phyloP scores from a whole-genome alignment of 2,888 invertebrate species.

The Microctonus aethiopoides region DNA sequence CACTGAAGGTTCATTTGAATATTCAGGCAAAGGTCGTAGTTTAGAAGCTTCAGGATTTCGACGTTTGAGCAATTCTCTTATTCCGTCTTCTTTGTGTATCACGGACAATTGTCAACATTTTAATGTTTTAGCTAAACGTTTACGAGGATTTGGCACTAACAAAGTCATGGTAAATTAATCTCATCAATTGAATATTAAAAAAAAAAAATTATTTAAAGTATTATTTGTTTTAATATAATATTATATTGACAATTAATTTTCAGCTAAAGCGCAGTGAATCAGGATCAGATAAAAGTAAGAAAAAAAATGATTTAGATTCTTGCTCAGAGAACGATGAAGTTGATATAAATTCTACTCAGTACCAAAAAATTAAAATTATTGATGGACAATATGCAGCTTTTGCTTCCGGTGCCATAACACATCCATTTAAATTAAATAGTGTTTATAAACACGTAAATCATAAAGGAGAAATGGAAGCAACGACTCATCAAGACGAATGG shows the following conservation, averaged over 20 bases:
- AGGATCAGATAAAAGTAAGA: background rate
- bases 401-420: slow-evolving; percentile 74
- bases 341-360: slow-evolving; percentile 42
- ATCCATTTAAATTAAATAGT: slow-evolving; percentile 76
- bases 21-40: slow-evolving; percentile 62
- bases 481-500: slow-evolving; percentile 83
- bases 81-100: slow-evolving; percentile 63
- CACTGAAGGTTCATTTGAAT: slow-evolving; percentile 72
- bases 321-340: slow-evolving; percentile 36
- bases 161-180: slow-evolving; percentile 47
- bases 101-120: slow-evolving; percentile 74
- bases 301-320: slow-evolving; percentile 2
- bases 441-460: slow-evolving; percentile 73
- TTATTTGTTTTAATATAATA: background rate
- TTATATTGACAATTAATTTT: slow-evolving; percentile 24
- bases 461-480: slow-evolving; percentile 71
- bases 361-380: slow-evolving; percentile 52
- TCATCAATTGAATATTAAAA: slow-evolving; percentile 34
- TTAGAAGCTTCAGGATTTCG: slow-evolving; percentile 64
- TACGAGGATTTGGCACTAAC: slow-evolving; percentile 58
- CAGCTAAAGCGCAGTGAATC: slow-evolving; percentile 51
- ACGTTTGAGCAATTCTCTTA: slow-evolving; percentile 56
- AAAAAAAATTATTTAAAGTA: background rate
- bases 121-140: slow-evolving; percentile 68
- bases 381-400: slow-evolving; percentile 64